Base-by-base conservation (phyloP, 2,113 vertebrate genomes). In the Trinectes maculatus region DNA sequence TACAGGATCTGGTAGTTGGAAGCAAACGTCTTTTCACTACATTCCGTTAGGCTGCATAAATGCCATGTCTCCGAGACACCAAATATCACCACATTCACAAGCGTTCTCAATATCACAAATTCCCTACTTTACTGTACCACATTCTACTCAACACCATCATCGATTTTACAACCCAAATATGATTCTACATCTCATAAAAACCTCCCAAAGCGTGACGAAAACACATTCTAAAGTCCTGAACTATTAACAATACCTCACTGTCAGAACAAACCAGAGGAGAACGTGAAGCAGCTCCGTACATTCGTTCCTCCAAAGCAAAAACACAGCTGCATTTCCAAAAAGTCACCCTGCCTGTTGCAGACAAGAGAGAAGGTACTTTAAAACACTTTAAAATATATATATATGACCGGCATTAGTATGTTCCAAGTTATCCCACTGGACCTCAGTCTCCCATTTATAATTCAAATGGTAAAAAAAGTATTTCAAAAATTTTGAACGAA, bases 91-190 rank as follows among this genome's bases (percentile, higher is more conserved):
- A 87, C 74, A 8, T 85, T 79, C 86, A 51, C 79, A 18, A 18
- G 29, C 82, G 3, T 60, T 78, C 80, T 63, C n/a, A 5, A 53
- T 3, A 71, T 31, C 78, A 72, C 37, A 3, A n/a, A 63, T 24
- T 51, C 81, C 77, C 74, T 66, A 82, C 87, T 58, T 69, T 6
- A 82, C 85, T 2, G 2, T 79, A 84, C 44, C 74, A 78, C 77
- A 18, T 79, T 83, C 82, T 74, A 85, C 65, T 70, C 48, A 12
- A 48, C 37, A 36, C 60, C 67, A 29, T 25, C 71, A 77, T 60
- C 53, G 0, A 59, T 52, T 68, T 66, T 1, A 60, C 71, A 31
- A 71, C 71, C 68, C 77, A 79, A 53, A 18, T 64, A 21, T 51
- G 48, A 61, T 48, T 65, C 33, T 39, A 64, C 46, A 5, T 83